Evolutionary conservation across 2,113 vertebrate species (phyloP), one percentile per base, ranked within the genome.

Genomic region (Collichthys lucidus): DNA sequence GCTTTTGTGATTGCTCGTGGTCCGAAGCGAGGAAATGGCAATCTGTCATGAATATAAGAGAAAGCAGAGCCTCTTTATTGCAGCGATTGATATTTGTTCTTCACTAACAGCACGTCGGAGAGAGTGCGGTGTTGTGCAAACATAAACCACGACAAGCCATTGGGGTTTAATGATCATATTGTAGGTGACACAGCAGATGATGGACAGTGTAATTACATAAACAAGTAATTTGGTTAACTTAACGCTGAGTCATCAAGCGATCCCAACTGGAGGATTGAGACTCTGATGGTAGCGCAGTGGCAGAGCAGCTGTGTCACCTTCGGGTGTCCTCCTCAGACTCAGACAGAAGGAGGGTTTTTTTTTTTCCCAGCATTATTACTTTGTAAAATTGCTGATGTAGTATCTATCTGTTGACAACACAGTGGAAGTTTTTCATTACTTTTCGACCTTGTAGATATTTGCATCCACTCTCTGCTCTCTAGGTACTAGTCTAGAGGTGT

Each of bases 301-400:
- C 72, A 56, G 70, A 87, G 61, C 55, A 70, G 80, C 64, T 75
- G 73, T 73, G 66, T 80, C 86, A 88, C 86, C 87, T 90, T 83
- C 46, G 11, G 62, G 50, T 76, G 69, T 83, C 67, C 66, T 76
- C 47, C 55, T 56, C 42, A 11, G 42, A 29, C 15, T 74, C 31
- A 53, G 64, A 61, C 29, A 61, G 64, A 82, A n/a, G 16, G 22
- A 69, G 16, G 40, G 29, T 68, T 11, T 55, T 55, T 53, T n/a
- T n/a, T 20, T 26, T 2, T 26, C 14, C 7, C 19, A n/a, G n/a
- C 9, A 20, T 77, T 74, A 79, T 80, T 73, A 59, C 59, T 75
- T 76, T 76, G 52, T 69, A 57, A 67, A 75, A 64, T 60, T 61
- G 77, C 77, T 81, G 82, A 85, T 74, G 57, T 63, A 11, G 56